These are phyloP conservation scores for Diogma glabrata DNA, from an alignment of 2,888 invertebrate genomes.

Conservation along the genomic window DNA sequence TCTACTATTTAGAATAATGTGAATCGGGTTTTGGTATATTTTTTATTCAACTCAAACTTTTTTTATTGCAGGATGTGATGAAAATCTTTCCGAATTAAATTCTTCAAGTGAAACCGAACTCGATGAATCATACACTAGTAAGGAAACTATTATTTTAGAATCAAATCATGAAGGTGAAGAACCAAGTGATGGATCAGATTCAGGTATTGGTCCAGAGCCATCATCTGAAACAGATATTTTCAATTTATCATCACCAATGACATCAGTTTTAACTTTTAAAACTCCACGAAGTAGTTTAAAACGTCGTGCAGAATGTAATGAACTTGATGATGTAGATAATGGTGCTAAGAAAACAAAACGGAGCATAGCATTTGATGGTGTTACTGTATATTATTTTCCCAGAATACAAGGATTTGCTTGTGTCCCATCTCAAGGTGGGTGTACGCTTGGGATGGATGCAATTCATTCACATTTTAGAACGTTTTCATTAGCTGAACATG, in stretches of 20 bases:
- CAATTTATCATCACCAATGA: neutral
- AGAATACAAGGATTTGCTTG: constrained; percentile 85
- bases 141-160: neutral
- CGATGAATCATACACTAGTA: constrained; percentile 8
- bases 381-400: constrained; percentile 91
- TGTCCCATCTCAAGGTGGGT: constrained; percentile 80
- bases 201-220: constrained; percentile 67
- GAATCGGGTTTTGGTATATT: neutral
- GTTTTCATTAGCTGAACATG: constrained; percentile 79
- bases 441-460: constrained; percentile 87
- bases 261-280: neutral
- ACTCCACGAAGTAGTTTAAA: constrained; percentile 56
- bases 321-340: constrained; percentile 31
- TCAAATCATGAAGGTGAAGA: constrained; percentile 31
- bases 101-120: constrained; percentile 11
- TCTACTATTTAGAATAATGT: too few relatives aligned
- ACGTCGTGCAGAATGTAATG: constrained; percentile 32
- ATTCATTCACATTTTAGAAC: constrained; percentile 54
- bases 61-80: constrained; percentile 6
- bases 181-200: constrained; percentile 73
- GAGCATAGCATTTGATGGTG: constrained; percentile 78
- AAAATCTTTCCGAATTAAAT: neutral
- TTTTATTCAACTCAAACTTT: neutral
- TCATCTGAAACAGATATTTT: constrained; percentile 15
- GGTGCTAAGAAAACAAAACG: constrained; percentile 58